phyloP scores from a whole-genome alignment of 2,113 vertebrate genomes.

The Hymenochirus boettgeri region DNA sequence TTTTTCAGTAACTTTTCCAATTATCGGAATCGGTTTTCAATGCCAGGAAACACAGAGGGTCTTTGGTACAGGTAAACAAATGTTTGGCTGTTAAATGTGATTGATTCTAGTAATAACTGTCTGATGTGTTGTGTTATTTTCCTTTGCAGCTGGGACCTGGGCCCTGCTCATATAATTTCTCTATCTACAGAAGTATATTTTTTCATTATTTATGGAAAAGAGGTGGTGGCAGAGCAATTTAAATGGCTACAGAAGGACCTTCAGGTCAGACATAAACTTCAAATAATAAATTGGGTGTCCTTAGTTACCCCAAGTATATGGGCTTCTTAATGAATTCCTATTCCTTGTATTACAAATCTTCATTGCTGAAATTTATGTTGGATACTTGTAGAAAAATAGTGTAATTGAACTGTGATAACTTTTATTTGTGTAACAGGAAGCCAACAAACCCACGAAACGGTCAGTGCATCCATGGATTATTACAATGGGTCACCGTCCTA shows the following conservation, averaged over 20 bases:
- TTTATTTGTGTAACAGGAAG: conserved; percentile 53
- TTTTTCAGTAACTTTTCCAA: conserved; percentile 81
- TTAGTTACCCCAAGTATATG: background rate
- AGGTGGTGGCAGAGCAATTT: conserved; percentile 73
- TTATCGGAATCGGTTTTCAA: conserved; percentile 82
- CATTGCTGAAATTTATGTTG: too few species aligned
- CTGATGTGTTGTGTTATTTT: background rate
- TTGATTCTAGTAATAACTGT: background rate
- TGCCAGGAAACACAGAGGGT: conserved; percentile 71
- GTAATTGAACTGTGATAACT: too few species aligned
- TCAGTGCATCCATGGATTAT: conserved; percentile 75
- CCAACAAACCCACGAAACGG: conserved; percentile 61
- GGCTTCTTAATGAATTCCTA: too few species aligned
- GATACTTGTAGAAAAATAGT: too few species aligned
- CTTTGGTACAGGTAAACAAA: conserved; percentile 82
- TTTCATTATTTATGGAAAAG: conserved; percentile 66
- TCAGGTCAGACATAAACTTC: conserved; percentile 57
- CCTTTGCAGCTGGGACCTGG: conserved; percentile 74
- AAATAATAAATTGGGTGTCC: background rate
- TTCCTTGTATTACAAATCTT: too few species aligned
- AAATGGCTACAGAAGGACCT: conserved; percentile 76
- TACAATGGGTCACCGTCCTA: conserved; percentile 85
- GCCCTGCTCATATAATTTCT: conserved; percentile 78
- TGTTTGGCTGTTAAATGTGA: background rate
- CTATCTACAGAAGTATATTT: conserved; percentile 86